These are phyloP conservation scores for Augochlora pura DNA, from an alignment of 1,140 invertebrate genomes.

Conservation along the genomic window DNA sequence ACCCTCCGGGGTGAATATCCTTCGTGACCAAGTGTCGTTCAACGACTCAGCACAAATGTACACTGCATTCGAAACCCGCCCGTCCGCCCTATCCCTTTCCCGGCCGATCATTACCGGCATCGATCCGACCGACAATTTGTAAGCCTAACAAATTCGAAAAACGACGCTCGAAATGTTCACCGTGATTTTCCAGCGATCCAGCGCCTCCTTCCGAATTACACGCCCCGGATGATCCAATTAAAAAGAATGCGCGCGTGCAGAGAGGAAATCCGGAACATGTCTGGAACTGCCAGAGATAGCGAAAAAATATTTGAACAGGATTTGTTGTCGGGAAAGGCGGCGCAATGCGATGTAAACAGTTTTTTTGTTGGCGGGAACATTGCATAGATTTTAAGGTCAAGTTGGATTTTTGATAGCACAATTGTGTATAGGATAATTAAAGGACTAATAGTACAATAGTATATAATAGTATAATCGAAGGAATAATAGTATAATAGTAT, in stretches of 20 bases:
- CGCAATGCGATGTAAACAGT: too few species aligned
- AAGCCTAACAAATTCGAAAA: neutral
- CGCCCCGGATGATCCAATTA: conserved; percentile 28
- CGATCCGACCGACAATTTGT: neutral
- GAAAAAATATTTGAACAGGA: too few species aligned
- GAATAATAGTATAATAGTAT: too few species aligned
- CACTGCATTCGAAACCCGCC: conserved; percentile 10
- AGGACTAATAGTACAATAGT: too few species aligned
- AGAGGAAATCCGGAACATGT: too few species aligned
- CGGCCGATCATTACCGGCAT: neutral
- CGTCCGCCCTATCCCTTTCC: neutral
- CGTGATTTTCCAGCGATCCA: neutral
- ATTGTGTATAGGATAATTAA: too few species aligned
- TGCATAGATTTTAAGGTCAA: too few species aligned
- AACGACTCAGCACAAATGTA: conserved; percentile 28
- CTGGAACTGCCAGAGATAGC: too few species aligned
- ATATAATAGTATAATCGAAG: too few species aligned
- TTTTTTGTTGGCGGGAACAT: too few species aligned
- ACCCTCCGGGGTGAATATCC: conserved; percentile 23
- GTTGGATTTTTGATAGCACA: too few species aligned
- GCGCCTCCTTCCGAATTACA: conserved; percentile 1
- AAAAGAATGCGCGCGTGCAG: conserved; percentile 1
- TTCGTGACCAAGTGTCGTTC: conserved; percentile 35
- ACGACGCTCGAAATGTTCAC: neutral
- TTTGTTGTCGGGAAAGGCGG: too few species aligned